Evolutionary conservation across 2,797 vertebrate species (phyloP).

Genomic region (Etheostoma nigrum): DNA sequence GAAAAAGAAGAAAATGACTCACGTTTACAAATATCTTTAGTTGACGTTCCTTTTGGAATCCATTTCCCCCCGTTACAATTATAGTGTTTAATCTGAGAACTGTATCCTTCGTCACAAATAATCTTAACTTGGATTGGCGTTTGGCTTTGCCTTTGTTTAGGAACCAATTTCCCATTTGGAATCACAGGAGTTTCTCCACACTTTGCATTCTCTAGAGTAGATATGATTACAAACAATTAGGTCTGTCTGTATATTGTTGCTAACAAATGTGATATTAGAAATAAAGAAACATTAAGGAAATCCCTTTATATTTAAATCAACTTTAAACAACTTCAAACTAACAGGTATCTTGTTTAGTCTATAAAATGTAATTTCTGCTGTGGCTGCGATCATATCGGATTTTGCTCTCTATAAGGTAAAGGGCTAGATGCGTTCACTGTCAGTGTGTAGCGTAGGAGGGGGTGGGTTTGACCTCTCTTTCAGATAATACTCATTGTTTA

Average conservation of each 20-base stretch:
- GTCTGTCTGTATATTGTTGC: background rate
- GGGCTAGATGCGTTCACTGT: background rate
- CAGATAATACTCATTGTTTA: background rate
- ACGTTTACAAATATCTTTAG: constrained; percentile 50
- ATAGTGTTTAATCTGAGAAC: fast-evolving
- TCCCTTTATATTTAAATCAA: background rate
- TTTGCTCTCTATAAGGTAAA: background rate
- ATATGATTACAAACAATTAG: background rate
- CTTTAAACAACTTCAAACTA: background rate
- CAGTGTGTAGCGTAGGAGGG: background rate
- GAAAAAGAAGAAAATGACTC: constrained; percentile 34
- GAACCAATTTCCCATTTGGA: background rate
- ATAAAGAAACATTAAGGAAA: background rate
- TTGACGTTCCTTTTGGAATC: fast-evolving
- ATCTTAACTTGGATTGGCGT: fast-evolving
- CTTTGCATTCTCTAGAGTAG: background rate
- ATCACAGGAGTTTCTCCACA: constrained; percentile 63
- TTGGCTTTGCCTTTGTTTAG: fast-evolving
- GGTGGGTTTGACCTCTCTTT: background rate
- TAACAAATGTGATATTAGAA: background rate
- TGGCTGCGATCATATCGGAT: background rate
- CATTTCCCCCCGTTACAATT: constrained; percentile 47
- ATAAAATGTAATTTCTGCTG: background rate
- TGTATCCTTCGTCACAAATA: constrained; percentile 37
- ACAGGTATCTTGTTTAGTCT: background rate